Evolutionary conservation across 2,113 vertebrate species (phyloP).

Genomic region (Serinus canaria): DNA sequence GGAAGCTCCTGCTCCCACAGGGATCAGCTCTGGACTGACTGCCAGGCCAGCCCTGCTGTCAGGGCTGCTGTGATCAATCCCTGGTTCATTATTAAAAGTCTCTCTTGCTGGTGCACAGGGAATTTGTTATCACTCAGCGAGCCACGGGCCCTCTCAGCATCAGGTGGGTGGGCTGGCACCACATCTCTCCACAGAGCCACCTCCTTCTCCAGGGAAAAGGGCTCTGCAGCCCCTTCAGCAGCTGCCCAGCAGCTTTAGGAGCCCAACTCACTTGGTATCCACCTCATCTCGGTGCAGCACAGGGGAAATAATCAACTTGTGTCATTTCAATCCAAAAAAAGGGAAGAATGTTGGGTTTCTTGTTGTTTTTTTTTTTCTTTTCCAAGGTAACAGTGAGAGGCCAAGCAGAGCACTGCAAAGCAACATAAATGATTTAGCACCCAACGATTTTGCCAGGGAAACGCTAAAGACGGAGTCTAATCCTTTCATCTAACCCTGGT

Average conservation of each 20-base stretch:
- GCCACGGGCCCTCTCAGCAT: background rate
- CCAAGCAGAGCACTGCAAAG: slow-evolving; percentile 52
- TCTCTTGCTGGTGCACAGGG: background rate
- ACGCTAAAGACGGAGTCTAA: slow-evolving; percentile 78
- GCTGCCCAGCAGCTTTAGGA: background rate
- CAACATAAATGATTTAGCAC: slow-evolving; percentile 79
- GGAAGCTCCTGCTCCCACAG: background rate
- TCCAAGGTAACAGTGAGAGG: slow-evolving; percentile 56
- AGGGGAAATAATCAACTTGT: background rate
- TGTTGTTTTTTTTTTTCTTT: background rate
- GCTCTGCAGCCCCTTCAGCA: background rate
- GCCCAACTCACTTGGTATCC: background rate
- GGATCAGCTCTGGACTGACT: background rate
- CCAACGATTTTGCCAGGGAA: slow-evolving; percentile 73
- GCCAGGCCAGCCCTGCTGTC: background rate
- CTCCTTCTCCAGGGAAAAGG: background rate
- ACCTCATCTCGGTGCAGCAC: background rate
- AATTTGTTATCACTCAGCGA: background rate
- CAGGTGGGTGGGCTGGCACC: background rate
- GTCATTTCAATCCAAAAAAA: background rate
- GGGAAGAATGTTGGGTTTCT: background rate
- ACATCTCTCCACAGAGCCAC: background rate
- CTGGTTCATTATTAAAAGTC: background rate
- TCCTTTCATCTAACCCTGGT: slow-evolving; percentile 82
- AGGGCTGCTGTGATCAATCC: background rate